These are phyloP conservation scores for Drosophila sp. DNA, from an alignment of 1,140 invertebrate genomes.

Conservation along the genomic window DNA sequence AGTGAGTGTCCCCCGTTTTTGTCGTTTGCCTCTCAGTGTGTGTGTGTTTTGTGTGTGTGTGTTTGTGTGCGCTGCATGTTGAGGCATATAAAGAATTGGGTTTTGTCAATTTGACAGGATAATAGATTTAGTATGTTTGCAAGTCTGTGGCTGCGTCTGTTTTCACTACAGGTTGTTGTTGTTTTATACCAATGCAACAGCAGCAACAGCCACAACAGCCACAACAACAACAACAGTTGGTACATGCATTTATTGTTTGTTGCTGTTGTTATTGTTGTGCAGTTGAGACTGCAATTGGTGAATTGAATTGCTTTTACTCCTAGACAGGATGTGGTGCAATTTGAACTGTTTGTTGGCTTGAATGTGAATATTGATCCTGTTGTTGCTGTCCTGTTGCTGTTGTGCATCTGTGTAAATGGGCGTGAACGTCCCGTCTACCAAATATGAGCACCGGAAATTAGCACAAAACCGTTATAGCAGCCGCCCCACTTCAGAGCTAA, in stretches of 20 bases:
- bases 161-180: slow-evolving; percentile 17
- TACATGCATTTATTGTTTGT: slow-evolving; percentile 11
- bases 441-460: slow-evolving; percentile 81
- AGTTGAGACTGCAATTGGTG: slow-evolving; percentile 57
- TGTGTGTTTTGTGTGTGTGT: background rate
- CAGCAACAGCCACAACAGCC: slow-evolving; percentile 19
- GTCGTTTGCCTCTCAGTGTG: background rate
- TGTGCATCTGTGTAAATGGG: slow-evolving; percentile 60
- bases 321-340: slow-evolving; percentile 76
- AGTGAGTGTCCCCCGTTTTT: slow-evolving; percentile 27
- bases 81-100: slow-evolving; percentile 42
- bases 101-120: slow-evolving; percentile 53
- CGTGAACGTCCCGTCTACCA: slow-evolving; percentile 75
- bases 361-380: background rate
- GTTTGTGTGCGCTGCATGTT: background rate
- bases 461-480: slow-evolving; percentile 57
- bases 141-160: slow-evolving; percentile 45
- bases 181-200: slow-evolving; percentile 2
- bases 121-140: slow-evolving; percentile 74
- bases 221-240: slow-evolving; percentile 29
- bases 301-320: slow-evolving; percentile 56
- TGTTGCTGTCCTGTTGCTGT: slow-evolving; percentile 3
- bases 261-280: slow-evolving; percentile 43
- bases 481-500: background rate
- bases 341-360: slow-evolving; percentile 45